A percentile compares a stretch with the other conserved stretches of the same genome.
Conservation (phyloP, 2,888 invertebrate species). For the Crioceris asparagi region DNA sequence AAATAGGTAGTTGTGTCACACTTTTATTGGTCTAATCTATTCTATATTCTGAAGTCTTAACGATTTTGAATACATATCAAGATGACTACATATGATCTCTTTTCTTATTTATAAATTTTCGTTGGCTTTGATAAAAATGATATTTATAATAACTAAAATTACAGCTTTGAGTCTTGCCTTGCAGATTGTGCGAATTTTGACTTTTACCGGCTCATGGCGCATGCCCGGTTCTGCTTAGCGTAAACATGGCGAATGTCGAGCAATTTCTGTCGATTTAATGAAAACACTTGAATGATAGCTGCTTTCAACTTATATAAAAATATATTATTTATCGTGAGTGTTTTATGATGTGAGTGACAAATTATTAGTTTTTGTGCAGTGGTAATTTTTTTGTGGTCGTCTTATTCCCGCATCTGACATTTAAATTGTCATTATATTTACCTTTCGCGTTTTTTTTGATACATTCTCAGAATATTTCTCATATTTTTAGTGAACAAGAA, state of each 20-base stretch:
- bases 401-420: conserved; percentile 16
- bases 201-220: conserved; percentile 6
- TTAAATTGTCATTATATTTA: conserved; percentile 21
- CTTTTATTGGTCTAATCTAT: too few species aligned
- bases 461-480: conserved; percentile 1
- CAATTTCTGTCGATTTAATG: conserved; percentile 20
- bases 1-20: too few species aligned
- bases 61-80: too few species aligned
- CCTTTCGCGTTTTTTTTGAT: conserved; percentile 13
- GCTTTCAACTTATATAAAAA: conserved; percentile 14
- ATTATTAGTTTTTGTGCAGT: conserved; percentile 5
- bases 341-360: conserved; percentile 22
- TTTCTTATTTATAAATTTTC: too few species aligned
- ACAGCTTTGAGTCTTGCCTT: too few species aligned
- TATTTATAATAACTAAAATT: too few species aligned
- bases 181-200: too few species aligned
- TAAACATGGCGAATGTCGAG: conserved; percentile 27
- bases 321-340: conserved; percentile 17
- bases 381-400: too few species aligned
- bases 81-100: too few species aligned
- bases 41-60: too few species aligned
- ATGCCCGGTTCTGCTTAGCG: conserved; percentile 18
- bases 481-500: too few species aligned
- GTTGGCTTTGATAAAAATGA: too few species aligned
- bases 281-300: conserved; percentile 16